Conservation (phyloP, 2,113 vertebrate genomes). For the Shinisaurus crocodilurus region DNA sequence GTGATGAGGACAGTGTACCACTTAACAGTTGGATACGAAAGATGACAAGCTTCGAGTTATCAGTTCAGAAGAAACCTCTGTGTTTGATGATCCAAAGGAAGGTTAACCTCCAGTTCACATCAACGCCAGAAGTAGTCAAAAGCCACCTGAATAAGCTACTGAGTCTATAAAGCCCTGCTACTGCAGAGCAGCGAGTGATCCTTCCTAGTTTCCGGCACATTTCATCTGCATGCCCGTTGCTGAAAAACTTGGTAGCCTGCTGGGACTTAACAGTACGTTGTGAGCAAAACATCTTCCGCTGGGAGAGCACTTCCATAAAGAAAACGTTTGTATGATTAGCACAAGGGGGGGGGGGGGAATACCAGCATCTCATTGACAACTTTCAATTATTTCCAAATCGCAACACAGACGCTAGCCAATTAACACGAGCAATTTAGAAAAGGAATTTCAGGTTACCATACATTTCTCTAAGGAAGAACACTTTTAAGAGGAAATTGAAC, state of each 20-base stretch:
- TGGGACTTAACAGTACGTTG: conserved; percentile 39
- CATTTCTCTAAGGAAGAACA: conserved; percentile 48
- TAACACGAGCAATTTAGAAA: conserved; percentile 60
- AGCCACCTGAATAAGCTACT: conserved; percentile 18
- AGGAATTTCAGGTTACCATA: conserved; percentile 49
- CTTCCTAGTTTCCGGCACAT: conserved; percentile 42
- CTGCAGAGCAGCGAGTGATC: conserved; percentile 51
- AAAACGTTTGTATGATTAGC: conserved; percentile 56
- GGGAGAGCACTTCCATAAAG: conserved; percentile 57
- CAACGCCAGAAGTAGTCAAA: conserved; percentile 20
- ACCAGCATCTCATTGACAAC: conserved; percentile 70
- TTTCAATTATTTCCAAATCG: too few species aligned
- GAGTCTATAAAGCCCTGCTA: conserved; percentile 28
- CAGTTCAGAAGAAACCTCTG: too few species aligned
- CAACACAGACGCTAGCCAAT: conserved; percentile 70
- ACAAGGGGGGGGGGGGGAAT: conserved; percentile 65
- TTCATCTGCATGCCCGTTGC: conserved; percentile 44
- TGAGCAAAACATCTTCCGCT: conserved; percentile 35
- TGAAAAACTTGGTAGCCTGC: conserved; percentile 9
- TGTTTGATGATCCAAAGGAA: not conserved
- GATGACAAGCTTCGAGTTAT: not conserved
- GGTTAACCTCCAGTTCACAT: not conserved
- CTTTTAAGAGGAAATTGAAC: conserved; percentile 10
- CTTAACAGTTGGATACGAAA: not conserved
- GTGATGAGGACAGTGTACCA: not conserved